phyloP scores from a whole-genome alignment of 2,797 vertebrate genomes.

The Rallus crepitans region DNA sequence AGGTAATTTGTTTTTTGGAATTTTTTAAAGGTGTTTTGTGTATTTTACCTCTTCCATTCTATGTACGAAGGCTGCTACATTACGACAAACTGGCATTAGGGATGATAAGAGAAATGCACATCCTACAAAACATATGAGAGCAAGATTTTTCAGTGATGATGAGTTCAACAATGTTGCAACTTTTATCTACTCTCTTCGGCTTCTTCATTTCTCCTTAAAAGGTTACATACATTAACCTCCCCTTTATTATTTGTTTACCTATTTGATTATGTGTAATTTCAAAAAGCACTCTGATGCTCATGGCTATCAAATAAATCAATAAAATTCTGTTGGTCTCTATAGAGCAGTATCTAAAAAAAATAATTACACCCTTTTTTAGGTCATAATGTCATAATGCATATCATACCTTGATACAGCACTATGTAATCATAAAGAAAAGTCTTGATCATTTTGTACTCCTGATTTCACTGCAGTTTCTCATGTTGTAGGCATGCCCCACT shows the following conservation, averaged over 20 bases:
- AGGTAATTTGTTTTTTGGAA: accelerated
- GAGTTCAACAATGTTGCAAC: background rate
- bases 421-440: background rate
- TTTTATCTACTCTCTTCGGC: background rate
- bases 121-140: accelerated
- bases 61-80: background rate
- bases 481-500: background rate
- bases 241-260: background rate
- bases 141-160: background rate
- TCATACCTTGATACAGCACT: background rate
- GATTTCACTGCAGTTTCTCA: background rate
- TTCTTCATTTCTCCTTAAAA: background rate
- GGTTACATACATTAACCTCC: background rate
- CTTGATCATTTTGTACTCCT: background rate
- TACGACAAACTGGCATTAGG: background rate
- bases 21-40: background rate
- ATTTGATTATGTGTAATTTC: background rate
- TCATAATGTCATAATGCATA: background rate
- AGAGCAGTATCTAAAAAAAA: background rate
- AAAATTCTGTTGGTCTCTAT: background rate
- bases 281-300: accelerated
- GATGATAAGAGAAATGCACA: background rate
- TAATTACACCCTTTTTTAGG: background rate
- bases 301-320: background rate
- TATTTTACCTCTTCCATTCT: background rate